Base-by-base conservation (phyloP, 2,797 vertebrate species). In the Takifugu ocellatus region DNA sequence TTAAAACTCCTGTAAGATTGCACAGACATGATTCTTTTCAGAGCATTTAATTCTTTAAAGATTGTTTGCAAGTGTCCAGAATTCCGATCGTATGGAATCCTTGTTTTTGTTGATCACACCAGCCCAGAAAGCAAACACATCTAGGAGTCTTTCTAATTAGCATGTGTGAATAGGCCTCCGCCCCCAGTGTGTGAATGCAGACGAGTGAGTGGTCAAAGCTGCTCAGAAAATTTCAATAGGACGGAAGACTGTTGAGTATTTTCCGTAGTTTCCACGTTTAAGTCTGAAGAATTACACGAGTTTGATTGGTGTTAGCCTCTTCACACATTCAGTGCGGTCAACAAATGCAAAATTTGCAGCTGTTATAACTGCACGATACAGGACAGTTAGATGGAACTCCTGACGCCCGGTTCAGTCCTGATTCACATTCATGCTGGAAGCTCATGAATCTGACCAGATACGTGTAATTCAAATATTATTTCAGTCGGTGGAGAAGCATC, bases 381-480 rank as follows among this genome's bases (percentile, higher is more conserved):
- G 11, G 4, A 10, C 36, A 39, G 14, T 39, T 14, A 14, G 12
- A 14, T 14, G 36, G 36, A 39, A 39, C 36, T 39, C 36, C 36
- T 39, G 14, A 39, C 14, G 36, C 36, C 36, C 14, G 12, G 9
- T 6, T 25, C 11, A 44, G 10, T 26, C 24, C 14, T 25, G 11
- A 25, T 49, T 33, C 15, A 25, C 5, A 56, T 68, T 55, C 57
- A 62, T 49, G 36, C 31, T 44, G 48, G 55, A 44, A 62, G 27
- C 47, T 17, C 59, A 48, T 25, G n/a, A 39, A 43, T 56, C 44
- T 70, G 54, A 56, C 68, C 61, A 61, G 27, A 64, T 57, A 56
- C 27, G 58, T 70, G 24, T 25, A 43, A 65, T 56, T 57, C 49
- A 77, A 79, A 77, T 81, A 72, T 81, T 81, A 46, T 68, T 72